Base-by-base conservation (phyloP, 2,888 invertebrate genomes). In the Latrodectus hesperus region DNA sequence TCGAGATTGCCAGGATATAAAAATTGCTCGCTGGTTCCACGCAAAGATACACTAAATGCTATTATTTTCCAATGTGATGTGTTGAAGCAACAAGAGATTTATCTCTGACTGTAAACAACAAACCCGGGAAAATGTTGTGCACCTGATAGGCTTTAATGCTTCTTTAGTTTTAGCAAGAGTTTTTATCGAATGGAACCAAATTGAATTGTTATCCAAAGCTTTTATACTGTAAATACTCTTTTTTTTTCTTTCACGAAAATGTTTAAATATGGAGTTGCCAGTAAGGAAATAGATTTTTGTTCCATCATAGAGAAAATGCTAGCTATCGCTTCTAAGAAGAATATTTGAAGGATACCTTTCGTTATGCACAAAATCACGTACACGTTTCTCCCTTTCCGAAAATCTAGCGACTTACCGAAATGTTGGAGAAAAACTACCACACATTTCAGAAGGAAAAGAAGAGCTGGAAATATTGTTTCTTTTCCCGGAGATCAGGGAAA, bases 11-110 rank as follows among this genome's bases (percentile, higher is more conserved):
- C 38, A 26, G 16, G 22, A 65, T 65, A 65, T 81, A 73, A 81
- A 81, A 80, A 71, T 65, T 65, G 65, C 65, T 81, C 72, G 11
- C n/a, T 22, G 52, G 17, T 73, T 65, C 65, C n/a, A 51, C 22
- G 67, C 73, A 81, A 81, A 65, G 81, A 73, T 81, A 65, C 26
- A 81, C 81, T 81, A 81, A 81, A 73, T 53, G 65, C 73, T 26
- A 65, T 67, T 81, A 49, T 55, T 64, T n/a, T 68, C 51, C 26
- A 52, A 38, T 74, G 22, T 38, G 73, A 80, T 72, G 64, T 70
- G 72, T 72, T 71, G 51, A 9, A 60, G n/a, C 79, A 80, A 80
- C 22, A 22, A 22, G 55, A 72, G 73, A 81, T 81, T 81, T 73
- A 81, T 73, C 60, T 65, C 73, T 73, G 65, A 80, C 65, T 67